Conservation (phyloP, 1,140 invertebrate species). For the Eupeodes corollae region DNA sequence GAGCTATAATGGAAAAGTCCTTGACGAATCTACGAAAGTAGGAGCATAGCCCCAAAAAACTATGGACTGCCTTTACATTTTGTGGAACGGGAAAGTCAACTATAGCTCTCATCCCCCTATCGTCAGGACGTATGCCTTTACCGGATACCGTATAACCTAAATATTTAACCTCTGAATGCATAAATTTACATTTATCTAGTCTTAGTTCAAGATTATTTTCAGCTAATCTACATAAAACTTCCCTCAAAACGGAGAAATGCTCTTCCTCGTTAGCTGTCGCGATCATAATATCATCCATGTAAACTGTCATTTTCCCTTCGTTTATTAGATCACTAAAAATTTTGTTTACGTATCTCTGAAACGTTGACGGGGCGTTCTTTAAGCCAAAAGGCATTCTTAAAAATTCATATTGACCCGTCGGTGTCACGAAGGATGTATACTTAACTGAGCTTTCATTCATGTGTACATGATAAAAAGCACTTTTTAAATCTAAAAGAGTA, state of each 20-base stretch:
- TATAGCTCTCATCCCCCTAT: slow-evolving; percentile 24
- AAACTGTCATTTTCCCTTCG: slow-evolving; percentile 5
- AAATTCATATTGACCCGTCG: slow-evolving; percentile 25
- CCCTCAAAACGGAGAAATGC: slow-evolving; percentile 9
- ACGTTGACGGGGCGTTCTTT: slow-evolving; percentile 23
- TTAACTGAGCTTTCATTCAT: slow-evolving; percentile 13
- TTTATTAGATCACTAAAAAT: slow-evolving; percentile 18
- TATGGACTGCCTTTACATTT: slow-evolving; percentile 20
- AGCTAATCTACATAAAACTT: slow-evolving; percentile 15
- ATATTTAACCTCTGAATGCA: slow-evolving; percentile 23
- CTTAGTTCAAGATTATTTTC: slow-evolving; percentile 32
- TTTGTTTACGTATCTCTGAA: slow-evolving; percentile 33
- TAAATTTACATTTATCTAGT: slow-evolving; percentile 31
- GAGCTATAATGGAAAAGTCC: slow-evolving; percentile 16
- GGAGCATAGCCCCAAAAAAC: slow-evolving; percentile 28
- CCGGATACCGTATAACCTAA: slow-evolving; percentile 23
- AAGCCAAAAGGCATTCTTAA: too few relatives aligned
- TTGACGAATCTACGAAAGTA: slow-evolving; percentile 20
- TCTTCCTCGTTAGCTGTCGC: slow-evolving; percentile 1
- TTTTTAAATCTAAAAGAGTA: too few relatives aligned
- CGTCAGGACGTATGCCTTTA: slow-evolving; percentile 11
- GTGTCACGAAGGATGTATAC: slow-evolving; percentile 26
- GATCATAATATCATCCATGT: slow-evolving; percentile 10
- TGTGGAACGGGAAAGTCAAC: slow-evolving; percentile 20
- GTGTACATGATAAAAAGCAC: slow-evolving; percentile 29